Evolutionary conservation across 2,797 vertebrate species (phyloP), one percentile per base, ranked within the genome.

Genomic region (Merluccius polli): DNA sequence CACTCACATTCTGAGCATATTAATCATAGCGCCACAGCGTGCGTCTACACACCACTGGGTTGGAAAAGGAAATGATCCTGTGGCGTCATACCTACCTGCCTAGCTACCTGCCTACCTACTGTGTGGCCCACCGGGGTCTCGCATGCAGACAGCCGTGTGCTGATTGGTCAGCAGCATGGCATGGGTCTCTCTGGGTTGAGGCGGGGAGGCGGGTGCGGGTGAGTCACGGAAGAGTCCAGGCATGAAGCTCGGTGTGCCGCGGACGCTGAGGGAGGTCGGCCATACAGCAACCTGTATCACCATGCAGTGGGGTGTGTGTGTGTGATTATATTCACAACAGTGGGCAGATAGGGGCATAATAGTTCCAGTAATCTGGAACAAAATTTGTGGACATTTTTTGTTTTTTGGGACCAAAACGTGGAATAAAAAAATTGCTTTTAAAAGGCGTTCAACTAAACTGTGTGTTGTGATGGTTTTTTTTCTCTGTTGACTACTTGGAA

Each of bases 151-250:
- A 3, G 41, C 15, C 15, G 41, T 35, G 48, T 6, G 18, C 21
- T n/a, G 48, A 52, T 7, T 15, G 44, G 48, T 48, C 15, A 18
- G 16, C 3, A 18, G 41, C 15, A 18, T 3, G 41, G 41, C 21
- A 5, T 1, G 21, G 48, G 9, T 18, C 48, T 21, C 48, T 52
- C 48, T 52, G 4, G 16, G 48, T n/a, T 18, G 48, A n/a, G 48
- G 48, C 4, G n/a, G 21, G 18, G 48, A 3, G 48, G 21, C 4
- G 6, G 7, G 48, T 52, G 52, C 31, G 77, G 75, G 70, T 88
- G 85, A 89, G 83, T 88, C 83, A 88, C 70, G 3, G 0, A 30
- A n/a, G 72, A 32, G 24, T 72, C 78, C 4, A 31, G 75, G 79
- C 81, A 77, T 80, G 75, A 27, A 3, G 44, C 35, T 29, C 67